Evolutionary conservation across 2,113 vertebrate species (phyloP).

Genomic region (Peromyscus leucopus): DNA sequence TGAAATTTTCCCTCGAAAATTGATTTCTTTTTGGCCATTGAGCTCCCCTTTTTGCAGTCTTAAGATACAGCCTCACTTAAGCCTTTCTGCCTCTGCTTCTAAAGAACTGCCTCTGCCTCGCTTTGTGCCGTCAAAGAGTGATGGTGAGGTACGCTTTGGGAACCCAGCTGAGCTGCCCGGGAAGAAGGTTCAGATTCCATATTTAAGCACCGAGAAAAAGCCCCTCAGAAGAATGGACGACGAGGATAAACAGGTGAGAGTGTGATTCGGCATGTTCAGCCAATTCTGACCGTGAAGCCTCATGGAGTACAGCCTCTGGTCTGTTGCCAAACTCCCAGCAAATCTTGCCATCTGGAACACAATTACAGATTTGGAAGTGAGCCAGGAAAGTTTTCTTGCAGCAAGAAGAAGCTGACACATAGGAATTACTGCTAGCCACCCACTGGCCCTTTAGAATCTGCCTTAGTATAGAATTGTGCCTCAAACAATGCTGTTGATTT

Average conservation of each 20-base stretch:
- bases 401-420: slow-evolving; percentile 1
- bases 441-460: neutral
- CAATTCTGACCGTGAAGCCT: slow-evolving; percentile 34
- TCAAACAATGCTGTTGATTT: slow-evolving; percentile 10
- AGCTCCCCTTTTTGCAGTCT: slow-evolving; percentile 53
- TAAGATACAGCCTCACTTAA: slow-evolving; percentile 75
- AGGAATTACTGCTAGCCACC: slow-evolving; percentile 48
- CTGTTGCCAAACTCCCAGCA: slow-evolving; percentile 61
- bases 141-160: slow-evolving; percentile 89
- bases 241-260: slow-evolving; percentile 91
- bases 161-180: slow-evolving; percentile 87
- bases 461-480: slow-evolving; percentile 41
- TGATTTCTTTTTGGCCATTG: slow-evolving; percentile 66
- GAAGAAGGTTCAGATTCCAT: slow-evolving; percentile 86
- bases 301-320: neutral
- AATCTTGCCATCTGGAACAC: slow-evolving; percentile 65
- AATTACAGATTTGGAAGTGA: slow-evolving; percentile 65
- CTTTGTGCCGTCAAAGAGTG: slow-evolving; percentile 92
- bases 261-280: neutral
- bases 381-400: slow-evolving; percentile 59
- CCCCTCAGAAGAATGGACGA: slow-evolving; percentile 89
- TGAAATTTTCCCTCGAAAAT: slow-evolving; percentile 67
- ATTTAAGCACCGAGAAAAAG: slow-evolving; percentile 88
- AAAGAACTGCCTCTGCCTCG: slow-evolving; percentile 94
- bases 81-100: slow-evolving; percentile 83